These are phyloP conservation scores for Metallyticus violacea DNA, from an alignment of 2,888 invertebrate species.

Conservation along the genomic window DNA sequence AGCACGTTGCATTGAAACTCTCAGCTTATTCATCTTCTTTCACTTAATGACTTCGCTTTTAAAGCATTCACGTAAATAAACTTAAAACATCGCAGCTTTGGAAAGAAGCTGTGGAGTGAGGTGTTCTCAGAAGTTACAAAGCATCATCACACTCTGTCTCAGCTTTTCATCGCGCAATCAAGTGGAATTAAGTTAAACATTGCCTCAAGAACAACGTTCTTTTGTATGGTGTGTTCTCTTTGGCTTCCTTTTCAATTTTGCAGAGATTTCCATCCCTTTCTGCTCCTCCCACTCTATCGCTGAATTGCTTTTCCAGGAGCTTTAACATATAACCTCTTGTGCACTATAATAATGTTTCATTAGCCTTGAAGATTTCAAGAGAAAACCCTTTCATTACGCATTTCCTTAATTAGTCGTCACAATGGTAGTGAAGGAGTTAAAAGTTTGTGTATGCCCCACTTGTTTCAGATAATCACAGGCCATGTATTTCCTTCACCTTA, in stretches of 20 bases:
- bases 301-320: not conserved
- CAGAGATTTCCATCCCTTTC: not conserved
- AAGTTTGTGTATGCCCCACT: not conserved
- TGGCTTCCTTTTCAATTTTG: not conserved
- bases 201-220: not conserved
- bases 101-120: not conserved
- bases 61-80: not conserved
- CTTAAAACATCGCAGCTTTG: not conserved
- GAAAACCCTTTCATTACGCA: not conserved
- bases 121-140: not conserved
- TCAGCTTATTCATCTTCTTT: not conserved
- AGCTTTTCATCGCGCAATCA: not conserved
- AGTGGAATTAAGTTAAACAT: not conserved
- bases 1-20: not conserved
- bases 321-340: not conserved
- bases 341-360: conserved; percentile 6
- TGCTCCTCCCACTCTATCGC: not conserved
- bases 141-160: not conserved
- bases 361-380: conserved; percentile 3
- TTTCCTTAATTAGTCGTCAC: conserved; percentile 5
- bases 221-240: not conserved
- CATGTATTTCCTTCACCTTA: not conserved
- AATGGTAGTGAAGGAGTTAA: not conserved
- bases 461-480: not conserved
- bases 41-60: not conserved